Conservation (phyloP, 2,797 vertebrate species). For the Protosalanx chinensis region DNA sequence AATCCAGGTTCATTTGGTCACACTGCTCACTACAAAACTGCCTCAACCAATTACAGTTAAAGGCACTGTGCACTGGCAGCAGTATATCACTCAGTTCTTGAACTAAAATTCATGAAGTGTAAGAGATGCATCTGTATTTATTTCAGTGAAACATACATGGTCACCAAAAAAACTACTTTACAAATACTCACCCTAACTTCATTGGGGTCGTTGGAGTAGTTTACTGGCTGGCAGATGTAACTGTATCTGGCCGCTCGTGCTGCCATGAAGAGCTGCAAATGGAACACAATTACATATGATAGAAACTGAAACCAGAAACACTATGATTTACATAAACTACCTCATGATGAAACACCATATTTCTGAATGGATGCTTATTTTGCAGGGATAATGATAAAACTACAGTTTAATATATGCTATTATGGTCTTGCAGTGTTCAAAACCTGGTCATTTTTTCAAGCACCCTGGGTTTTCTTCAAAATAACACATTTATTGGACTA, state of each 20-base stretch:
- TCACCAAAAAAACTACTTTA: not conserved
- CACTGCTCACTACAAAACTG: not conserved
- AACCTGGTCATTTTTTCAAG: not conserved
- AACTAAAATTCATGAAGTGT: too few species aligned
- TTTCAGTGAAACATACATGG: not conserved
- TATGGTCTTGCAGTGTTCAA: not conserved
- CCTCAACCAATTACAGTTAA: not conserved
- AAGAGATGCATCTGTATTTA: too few species aligned
- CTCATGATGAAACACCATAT: not conserved
- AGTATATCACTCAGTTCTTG: too few species aligned
- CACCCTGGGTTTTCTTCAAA: not conserved
- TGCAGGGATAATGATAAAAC: not conserved
- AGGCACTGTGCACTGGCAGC: too few species aligned
- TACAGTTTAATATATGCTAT: not conserved
- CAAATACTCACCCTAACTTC: slow-evolving; percentile 93
- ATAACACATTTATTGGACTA: not conserved
- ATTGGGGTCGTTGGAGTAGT: slow-evolving; percentile 95
- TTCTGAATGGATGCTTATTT: not conserved
- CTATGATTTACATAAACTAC: not conserved
- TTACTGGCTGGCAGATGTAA: slow-evolving; percentile 94
- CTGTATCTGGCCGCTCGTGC: slow-evolving; percentile 93
- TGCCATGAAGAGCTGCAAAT: slow-evolving; percentile 87
- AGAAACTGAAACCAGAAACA: slow-evolving; percentile 8
- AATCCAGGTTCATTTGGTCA: not conserved
- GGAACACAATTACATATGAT: slow-evolving; percentile 26